Evolutionary conservation across 2,113 vertebrate species (phyloP).

Genomic region (Conger conger): DNA sequence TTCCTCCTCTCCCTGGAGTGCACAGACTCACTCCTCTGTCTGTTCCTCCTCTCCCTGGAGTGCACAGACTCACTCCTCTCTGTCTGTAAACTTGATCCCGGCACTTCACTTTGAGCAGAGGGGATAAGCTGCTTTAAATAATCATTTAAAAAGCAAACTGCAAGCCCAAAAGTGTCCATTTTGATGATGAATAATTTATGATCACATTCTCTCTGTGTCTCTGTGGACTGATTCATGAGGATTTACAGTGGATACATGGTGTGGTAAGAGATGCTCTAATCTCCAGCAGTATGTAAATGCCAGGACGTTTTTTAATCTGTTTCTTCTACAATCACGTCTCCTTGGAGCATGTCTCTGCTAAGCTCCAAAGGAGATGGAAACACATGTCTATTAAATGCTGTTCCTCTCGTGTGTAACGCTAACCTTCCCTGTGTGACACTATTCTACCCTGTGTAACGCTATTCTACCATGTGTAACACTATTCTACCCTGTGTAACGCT

Average conservation of each 20-base stretch:
- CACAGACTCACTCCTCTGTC: background rate
- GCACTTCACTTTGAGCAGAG: background rate
- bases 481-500: too few species aligned
- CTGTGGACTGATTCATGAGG: background rate
- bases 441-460: too few species aligned
- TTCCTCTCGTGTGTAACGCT: background rate
- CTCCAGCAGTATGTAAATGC: background rate
- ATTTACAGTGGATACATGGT: background rate
- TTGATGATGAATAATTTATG: conserved; percentile 1
- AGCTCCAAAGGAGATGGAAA: background rate
- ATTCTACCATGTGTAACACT: too few species aligned
- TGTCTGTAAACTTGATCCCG: background rate
- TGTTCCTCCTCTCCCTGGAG: background rate
- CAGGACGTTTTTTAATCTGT: conserved; percentile 9
- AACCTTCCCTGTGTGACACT: too few species aligned
- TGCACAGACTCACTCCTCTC: background rate
- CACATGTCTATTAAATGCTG: background rate
- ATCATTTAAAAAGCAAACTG: background rate
- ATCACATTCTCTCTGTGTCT: background rate
- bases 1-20: background rate
- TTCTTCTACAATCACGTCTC: background rate
- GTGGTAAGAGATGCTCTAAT: conserved; percentile 4
- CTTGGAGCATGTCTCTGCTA: background rate
- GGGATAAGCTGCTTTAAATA: background rate
- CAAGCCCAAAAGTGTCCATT: background rate